Evolutionary conservation across 2,888 invertebrate species (phyloP), one percentile per base, ranked within the genome.

Genomic region (Leptogaster cylindrica): DNA sequence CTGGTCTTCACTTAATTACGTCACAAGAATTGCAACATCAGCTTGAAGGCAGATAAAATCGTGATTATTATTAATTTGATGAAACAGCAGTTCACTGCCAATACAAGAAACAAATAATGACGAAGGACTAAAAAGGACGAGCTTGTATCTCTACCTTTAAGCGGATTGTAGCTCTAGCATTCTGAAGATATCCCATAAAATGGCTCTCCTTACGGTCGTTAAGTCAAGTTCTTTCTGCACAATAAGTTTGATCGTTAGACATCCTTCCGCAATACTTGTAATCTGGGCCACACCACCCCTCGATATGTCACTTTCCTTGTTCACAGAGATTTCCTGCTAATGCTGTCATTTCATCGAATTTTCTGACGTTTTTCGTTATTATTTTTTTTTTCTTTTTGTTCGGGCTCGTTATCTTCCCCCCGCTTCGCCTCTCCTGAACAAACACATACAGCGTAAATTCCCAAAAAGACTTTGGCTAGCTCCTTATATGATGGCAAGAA

Each of bases 281-380:
- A 61, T 61, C 61, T 61, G 44, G 28, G 27, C 28, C 44, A n/a
- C 44, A 61, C 61, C 61, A 41, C 61, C 61, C 61, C 61, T 44
- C 61, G 44, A 61, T 61, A 61, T 61, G 61, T 61, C 61, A 61
- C 44, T 61, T 61, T 44, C 61, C 61, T 44, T 61, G 61, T 61
- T 61, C 44, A 44, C 61, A 61, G 44, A 44, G 61, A 61, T 61
- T 61, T 61, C 44, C 41, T 61, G 18, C 44, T 61, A 61, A 61
- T 61, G 61, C 61, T 44, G 61, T 61, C 61, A 44, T 61, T 61
- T 61, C 61, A 61, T 44, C 61, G 61, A 61, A 61, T 61, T 61
- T 61, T 61, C 61, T 44, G 44, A 61, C 44, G 31, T 55, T 55
- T 61, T 52, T 61, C n/a, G n/a, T n/a, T n/a, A n/a, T n/a, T n/a